A percentile compares a stretch with the other conserved stretches of the same genome.
phyloP scores from a whole-genome alignment of 2,113 vertebrate genomes.

The Andinoacara biseriatus region DNA sequence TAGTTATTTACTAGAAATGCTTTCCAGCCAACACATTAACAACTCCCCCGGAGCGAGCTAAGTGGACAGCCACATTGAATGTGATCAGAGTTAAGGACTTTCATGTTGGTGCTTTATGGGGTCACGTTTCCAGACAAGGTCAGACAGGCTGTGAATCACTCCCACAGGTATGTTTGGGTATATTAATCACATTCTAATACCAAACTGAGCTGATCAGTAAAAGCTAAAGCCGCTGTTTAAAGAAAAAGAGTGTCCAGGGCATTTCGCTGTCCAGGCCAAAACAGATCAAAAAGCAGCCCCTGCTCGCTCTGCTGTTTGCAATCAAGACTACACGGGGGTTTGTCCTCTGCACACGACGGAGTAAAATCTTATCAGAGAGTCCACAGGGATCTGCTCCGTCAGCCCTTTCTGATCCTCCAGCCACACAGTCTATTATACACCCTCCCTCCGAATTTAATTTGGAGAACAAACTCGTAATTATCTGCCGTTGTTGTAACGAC shows the following conservation, averaged over 20 bases:
- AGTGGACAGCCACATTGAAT: constrained; percentile 18
- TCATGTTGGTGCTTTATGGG: constrained; percentile 31
- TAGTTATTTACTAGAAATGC: constrained; percentile 35
- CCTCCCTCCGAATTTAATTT: constrained; percentile 32
- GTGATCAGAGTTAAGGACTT: constrained; percentile 27
- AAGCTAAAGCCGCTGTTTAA: constrained; percentile 6
- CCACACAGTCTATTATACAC: not conserved
- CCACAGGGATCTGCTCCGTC: constrained; percentile 46
- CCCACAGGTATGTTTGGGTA: constrained; percentile 32
- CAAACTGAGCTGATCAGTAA: constrained; percentile 22
- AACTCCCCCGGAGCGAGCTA: constrained; percentile 41
- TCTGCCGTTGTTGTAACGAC: constrained; percentile 22
- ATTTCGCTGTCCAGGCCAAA: not conserved
- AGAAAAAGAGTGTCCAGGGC: constrained; percentile 5
- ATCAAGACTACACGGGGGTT: not conserved
- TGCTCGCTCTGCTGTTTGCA: constrained; percentile 25
- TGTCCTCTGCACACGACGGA: constrained; percentile 35
- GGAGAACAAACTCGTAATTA: constrained; percentile 64
- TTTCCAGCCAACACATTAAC: constrained; percentile 47
- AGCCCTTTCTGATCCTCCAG: constrained; percentile 44
- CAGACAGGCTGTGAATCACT: constrained; percentile 22
- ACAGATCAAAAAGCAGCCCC: not conserved
- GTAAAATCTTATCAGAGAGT: constrained; percentile 54
- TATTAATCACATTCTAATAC: constrained; percentile 54
- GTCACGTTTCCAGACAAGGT: constrained; percentile 44